phyloP scores from a whole-genome alignment of 2,888 invertebrate genomes.

The Agrotis ipsilon region DNA sequence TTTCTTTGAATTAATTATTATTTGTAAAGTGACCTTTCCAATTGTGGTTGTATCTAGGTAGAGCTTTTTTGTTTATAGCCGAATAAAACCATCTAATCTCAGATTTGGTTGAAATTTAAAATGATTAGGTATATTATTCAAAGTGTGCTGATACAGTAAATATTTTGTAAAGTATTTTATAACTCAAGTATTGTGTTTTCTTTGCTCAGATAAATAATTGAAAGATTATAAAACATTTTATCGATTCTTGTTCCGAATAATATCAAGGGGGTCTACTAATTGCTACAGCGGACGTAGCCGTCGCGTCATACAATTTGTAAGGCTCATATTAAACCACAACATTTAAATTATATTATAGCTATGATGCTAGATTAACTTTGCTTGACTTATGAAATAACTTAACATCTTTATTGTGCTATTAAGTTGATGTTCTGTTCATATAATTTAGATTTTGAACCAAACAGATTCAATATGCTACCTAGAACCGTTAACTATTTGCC shows the following conservation, averaged over 20 bases:
- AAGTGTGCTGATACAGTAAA: too few relatives aligned
- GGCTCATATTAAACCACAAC: too few relatives aligned
- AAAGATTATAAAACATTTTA: too few relatives aligned
- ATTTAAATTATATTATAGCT: too few relatives aligned
- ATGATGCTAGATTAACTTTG: too few relatives aligned
- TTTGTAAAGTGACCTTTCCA: constrained; percentile 8
- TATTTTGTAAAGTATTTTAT: too few relatives aligned
- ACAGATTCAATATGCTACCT: neutral
- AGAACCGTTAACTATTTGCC: neutral
- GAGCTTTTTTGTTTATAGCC: neutral
- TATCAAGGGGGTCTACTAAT: too few relatives aligned
- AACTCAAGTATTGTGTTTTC: too few relatives aligned
- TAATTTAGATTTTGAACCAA: constrained; percentile 1
- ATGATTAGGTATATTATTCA: too few relatives aligned
- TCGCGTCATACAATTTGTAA: neutral
- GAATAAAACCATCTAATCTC: neutral
- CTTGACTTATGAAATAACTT: neutral
- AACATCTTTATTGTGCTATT: neutral
- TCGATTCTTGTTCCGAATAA: too few relatives aligned
- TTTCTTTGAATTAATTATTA: constrained; percentile 24
- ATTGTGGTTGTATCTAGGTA: constrained; percentile 5
- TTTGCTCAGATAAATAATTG: too few relatives aligned
- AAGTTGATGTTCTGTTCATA: neutral
- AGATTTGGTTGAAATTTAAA: too few relatives aligned
- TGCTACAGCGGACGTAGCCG: neutral